Percentiles rank a stretch among this genome's conserved stretches.
Conservation (phyloP, 2,113 vertebrate genomes). For the Leuciscus idus region DNA sequence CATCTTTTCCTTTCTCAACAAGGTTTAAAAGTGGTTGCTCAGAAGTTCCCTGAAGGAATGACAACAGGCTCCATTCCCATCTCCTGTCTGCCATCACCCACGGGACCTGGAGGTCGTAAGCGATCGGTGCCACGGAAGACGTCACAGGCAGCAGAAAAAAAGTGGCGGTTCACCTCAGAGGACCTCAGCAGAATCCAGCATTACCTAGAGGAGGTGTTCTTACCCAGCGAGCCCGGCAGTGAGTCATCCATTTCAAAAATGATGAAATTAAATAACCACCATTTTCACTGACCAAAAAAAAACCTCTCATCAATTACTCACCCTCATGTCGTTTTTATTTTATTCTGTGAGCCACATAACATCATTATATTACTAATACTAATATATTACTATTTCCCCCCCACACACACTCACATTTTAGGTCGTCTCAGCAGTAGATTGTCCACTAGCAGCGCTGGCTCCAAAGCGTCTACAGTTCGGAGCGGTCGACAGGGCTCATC, state of each 20-base stretch:
- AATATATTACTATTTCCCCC: background rate
- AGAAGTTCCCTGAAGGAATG: conserved; percentile 90
- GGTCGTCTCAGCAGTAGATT: conserved; percentile 80
- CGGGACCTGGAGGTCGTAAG: conserved; percentile 65
- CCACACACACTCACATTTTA: conserved; percentile 56
- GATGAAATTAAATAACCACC: background rate
- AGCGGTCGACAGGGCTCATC: conserved; percentile 71
- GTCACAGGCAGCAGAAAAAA: conserved; percentile 71
- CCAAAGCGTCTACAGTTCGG: conserved; percentile 65
- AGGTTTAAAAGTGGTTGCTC: conserved; percentile 91
- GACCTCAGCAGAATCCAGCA: conserved; percentile 85
- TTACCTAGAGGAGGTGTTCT: conserved; percentile 80
- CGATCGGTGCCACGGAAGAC: conserved; percentile 54
- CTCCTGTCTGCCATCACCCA: conserved; percentile 71
- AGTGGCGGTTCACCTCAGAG: conserved; percentile 85
- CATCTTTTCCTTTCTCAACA: conserved; percentile 12
- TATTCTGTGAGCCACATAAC: background rate
- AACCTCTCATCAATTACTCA: too few species aligned
- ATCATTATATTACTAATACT: background rate
- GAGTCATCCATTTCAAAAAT: conserved; percentile 67
- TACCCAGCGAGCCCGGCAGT: conserved; percentile 80
- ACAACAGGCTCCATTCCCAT: conserved; percentile 82
- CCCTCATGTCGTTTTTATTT: background rate
- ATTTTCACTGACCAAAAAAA: background rate
- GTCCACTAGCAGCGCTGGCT: conserved; percentile 70